phyloP scores from a whole-genome alignment of 2,113 vertebrate species.

The Ivindomyrus marchei region DNA sequence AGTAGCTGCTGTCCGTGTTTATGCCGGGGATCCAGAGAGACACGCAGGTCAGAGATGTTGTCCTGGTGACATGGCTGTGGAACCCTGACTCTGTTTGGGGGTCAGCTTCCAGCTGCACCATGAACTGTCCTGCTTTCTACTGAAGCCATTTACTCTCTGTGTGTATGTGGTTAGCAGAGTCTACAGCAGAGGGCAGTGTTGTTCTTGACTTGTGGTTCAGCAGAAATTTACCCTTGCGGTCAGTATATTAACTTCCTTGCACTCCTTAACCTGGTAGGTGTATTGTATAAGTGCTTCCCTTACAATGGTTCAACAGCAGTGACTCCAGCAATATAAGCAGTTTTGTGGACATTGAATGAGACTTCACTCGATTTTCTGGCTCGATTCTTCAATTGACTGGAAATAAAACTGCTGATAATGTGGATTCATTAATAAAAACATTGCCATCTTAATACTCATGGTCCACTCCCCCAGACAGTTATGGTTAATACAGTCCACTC shows the following conservation, averaged over 20 bases:
- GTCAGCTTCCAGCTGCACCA: neutral
- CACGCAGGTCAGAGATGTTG: neutral
- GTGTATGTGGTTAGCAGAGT: neutral
- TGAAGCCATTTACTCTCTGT: neutral
- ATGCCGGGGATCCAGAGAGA: neutral
- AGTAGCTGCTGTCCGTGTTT: neutral
- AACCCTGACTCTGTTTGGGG: neutral
- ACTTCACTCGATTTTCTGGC: constrained; percentile 32
- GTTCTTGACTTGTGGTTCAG: neutral
- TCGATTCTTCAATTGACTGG: constrained; percentile 26
- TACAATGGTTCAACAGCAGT: neutral
- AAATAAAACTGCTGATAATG: constrained; percentile 37
- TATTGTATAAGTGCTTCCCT: neutral
- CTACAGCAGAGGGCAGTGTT: constrained; percentile 33
- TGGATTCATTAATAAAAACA: constrained; percentile 22
- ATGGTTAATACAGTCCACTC: neutral
- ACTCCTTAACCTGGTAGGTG: neutral
- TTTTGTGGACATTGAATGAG: neutral
- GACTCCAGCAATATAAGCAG: neutral
- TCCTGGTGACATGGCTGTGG: neutral
- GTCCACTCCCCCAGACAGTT: neutral
- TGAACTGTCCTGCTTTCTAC: neutral
- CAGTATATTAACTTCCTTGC: neutral
- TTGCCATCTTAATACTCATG: constrained; percentile 25
- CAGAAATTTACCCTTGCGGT: neutral